Evolutionary conservation across 2,113 vertebrate genomes (phyloP), one percentile per base, ranked within the genome.

Genomic region (Chlamydotis undulata): DNA sequence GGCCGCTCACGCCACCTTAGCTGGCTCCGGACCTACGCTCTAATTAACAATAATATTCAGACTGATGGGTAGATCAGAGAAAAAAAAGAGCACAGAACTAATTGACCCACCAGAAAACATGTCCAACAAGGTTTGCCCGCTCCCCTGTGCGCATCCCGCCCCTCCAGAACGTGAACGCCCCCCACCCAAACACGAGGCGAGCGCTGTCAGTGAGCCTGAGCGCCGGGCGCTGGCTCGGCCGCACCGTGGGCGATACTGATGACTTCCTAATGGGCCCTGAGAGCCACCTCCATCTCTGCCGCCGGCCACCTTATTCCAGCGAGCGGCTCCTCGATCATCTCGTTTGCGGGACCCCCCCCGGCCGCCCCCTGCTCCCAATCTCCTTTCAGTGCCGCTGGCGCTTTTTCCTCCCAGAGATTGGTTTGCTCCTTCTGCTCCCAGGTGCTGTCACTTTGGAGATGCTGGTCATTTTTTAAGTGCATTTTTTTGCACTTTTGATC

Each of bases 381-480:
- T 82, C 83, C 94, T 87, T 83, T 92, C 23, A 76, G 95, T 90
- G 97, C 94, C 69, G 67, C 93, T 89, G 56, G 19, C 0, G 0
- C 17, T 73, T 90, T 69, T 73, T 49, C 61, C 75, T 87, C 52
- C 26, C 60, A 43, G 78, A 78, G 49, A 25, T 2, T 49, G 70
- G 6, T 80, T 60, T 92, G 31, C 14, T 73, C 49, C 78, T 74
- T 33, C 74, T 57, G 50, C 86, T 70, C 69, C 37, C 64, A 28
- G 18, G 6, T 0, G 7, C 97, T 98, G 97, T 91, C 96, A 85
- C 56, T 96, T 98, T 92, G 13, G 93, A 96, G 97, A 94, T 90
- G 83, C 70, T 67, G 95, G 91, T 94, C 96, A 94, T 98, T 97
- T 98, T 97, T 97, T 94, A 98, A 93, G 97, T 59, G 89, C 89